phyloP scores from a whole-genome alignment of 1,140 invertebrate genomes.

The Leptinotarsa defecta region DNA sequence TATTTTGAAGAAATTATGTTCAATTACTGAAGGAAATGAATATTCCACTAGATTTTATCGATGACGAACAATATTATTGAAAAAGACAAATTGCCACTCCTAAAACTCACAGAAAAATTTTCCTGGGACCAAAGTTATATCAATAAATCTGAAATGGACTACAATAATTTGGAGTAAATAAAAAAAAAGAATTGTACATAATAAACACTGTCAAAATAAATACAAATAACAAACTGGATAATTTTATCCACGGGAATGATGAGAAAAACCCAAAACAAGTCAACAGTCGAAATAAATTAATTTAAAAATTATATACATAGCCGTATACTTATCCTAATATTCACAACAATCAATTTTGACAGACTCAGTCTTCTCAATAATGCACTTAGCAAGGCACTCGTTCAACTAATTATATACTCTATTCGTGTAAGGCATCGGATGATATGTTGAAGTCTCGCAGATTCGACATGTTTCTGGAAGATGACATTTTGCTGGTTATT shows the following conservation, averaged over 20 bases:
- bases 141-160: no score
- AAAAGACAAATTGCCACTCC: no score
- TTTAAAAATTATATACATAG: constrained; percentile 36
- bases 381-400: constrained; percentile 36
- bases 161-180: no score
- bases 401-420: constrained; percentile 7
- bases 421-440: constrained; percentile 53
- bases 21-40: no score
- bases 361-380: constrained; percentile 38
- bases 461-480: constrained; percentile 51
- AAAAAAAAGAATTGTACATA: not conserved
- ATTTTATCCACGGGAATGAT: constrained; percentile 39
- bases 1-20: no score
- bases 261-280: constrained; percentile 35
- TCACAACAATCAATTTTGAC: constrained; percentile 26
- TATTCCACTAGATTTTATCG: no score
- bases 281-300: constrained; percentile 37
- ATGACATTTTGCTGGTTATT: constrained; percentile 57
- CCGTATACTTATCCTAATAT: constrained; percentile 28
- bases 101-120: no score
- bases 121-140: no score
- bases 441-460: constrained; percentile 52
- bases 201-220: constrained; percentile 30
- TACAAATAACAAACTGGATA: constrained; percentile 33
- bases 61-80: no score